Conservation (phyloP, 2,113 vertebrate species). For the Strix aluco region DNA sequence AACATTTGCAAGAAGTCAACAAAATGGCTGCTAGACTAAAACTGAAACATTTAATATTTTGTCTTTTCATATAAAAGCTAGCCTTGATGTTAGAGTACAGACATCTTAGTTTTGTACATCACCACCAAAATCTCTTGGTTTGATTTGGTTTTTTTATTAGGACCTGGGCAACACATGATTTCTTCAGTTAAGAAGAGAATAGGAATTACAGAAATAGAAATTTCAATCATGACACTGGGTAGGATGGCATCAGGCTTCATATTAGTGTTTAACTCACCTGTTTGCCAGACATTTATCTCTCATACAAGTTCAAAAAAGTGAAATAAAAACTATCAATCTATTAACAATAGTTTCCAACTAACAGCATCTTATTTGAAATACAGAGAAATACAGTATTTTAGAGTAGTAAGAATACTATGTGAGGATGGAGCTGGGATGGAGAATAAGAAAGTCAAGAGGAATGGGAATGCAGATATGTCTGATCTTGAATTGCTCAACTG, state of each 20-base stretch:
- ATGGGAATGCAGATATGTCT: rapidly evolving
- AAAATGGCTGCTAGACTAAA: neutral
- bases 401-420: neutral
- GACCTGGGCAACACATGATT: neutral
- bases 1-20: neutral
- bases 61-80: neutral
- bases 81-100: neutral
- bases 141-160: neutral
- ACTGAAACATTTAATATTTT: neutral
- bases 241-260: neutral
- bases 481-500: neutral
- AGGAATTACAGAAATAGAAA: neutral
- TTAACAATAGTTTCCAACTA: neutral
- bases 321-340: neutral
- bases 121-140: neutral
- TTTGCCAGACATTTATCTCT: neutral
- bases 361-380: neutral
- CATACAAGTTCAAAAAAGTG: neutral
- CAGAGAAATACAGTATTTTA: neutral
- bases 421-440: neutral
- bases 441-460: neutral
- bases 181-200: neutral
- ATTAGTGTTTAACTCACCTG: neutral
- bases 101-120: neutral
- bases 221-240: neutral